These are phyloP conservation scores for Hartigia nigra DNA, from an alignment of 2,888 invertebrate species.

Conservation along the genomic window DNA sequence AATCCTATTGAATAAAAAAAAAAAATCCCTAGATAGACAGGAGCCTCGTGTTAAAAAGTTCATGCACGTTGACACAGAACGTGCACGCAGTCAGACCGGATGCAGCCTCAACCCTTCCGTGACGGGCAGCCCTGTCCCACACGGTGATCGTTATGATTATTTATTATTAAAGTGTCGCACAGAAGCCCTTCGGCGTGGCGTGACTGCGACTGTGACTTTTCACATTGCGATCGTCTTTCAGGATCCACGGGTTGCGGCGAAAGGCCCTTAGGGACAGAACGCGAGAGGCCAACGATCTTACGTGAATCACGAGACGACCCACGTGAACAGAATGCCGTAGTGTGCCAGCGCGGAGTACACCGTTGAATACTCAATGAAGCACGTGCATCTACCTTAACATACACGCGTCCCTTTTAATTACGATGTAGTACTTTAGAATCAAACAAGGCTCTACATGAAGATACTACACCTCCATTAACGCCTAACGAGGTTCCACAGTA, in stretches of 20 bases:
- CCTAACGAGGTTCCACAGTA: background rate
- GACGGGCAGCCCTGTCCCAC: slow-evolving; percentile 21
- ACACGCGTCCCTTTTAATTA: background rate
- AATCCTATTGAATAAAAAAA: background rate
- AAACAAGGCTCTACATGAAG: background rate
- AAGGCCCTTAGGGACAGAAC: background rate
- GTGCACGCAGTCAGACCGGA: slow-evolving; percentile 30
- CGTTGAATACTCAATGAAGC: background rate
- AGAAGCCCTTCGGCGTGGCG: slow-evolving; percentile 4
- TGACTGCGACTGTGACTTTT: background rate
- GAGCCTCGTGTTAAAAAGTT: background rate
- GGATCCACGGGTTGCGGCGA: background rate
- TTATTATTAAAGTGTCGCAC: slow-evolving; percentile 8
- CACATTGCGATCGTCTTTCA: background rate
- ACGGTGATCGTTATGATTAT: background rate
- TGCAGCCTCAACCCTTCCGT: slow-evolving; percentile 39
- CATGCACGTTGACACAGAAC: slow-evolving; percentile 17
- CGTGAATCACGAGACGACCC: slow-evolving; percentile 7
- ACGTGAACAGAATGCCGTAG: background rate
- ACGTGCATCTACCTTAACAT: background rate
- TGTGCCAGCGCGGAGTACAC: background rate
- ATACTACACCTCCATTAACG: background rate
- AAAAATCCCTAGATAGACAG: background rate
- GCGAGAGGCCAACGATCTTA: slow-evolving; percentile 5
- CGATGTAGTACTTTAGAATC: background rate